A percentile compares a stretch with the other conserved stretches of the same genome.
Evolutionary conservation across 2,113 vertebrate genomes (phyloP).

Genomic region (Ameiurus melas): DNA sequence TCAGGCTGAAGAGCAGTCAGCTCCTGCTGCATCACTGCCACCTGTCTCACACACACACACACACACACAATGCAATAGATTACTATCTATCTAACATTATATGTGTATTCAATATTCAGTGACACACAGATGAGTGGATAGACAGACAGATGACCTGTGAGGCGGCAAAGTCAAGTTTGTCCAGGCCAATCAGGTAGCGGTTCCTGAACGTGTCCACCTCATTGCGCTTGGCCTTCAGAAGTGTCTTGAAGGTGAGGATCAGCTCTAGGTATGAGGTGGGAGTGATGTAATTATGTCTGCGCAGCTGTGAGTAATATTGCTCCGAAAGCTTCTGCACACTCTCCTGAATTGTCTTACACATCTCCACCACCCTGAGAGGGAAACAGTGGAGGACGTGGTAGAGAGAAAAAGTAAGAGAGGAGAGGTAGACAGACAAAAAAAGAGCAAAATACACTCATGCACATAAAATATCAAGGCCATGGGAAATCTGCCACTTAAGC

Average conservation of each 20-base stretch:
- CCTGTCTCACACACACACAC: slow-evolving; percentile 64
- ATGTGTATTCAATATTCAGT: slow-evolving; percentile 5
- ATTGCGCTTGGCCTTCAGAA: slow-evolving; percentile 80
- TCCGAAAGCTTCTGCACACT: slow-evolving; percentile 77
- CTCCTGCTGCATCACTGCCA: slow-evolving; percentile 86
- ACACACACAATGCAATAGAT: background rate
- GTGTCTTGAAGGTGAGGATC: slow-evolving; percentile 87
- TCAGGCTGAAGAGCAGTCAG: slow-evolving; percentile 89
- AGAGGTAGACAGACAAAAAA: background rate
- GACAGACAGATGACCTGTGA: slow-evolving; percentile 75
- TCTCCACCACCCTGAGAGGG: slow-evolving; percentile 81
- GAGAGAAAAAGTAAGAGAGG: background rate
- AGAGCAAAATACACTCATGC: background rate
- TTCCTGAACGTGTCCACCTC: slow-evolving; percentile 81
- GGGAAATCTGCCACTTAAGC: background rate
- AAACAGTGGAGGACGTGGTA: background rate
- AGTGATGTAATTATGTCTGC: slow-evolving; percentile 89
- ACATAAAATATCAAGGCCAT: background rate
- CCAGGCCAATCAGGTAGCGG: slow-evolving; percentile 83
- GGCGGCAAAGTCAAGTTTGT: slow-evolving; percentile 88
- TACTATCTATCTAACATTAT: background rate
- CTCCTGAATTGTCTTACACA: slow-evolving; percentile 92
- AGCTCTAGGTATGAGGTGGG: slow-evolving; percentile 91
- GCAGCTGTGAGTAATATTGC: slow-evolving; percentile 76
- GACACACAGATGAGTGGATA: background rate